Base-by-base conservation (phyloP, 2,797 vertebrate genomes). In the Acanthurus leucopareius region DNA sequence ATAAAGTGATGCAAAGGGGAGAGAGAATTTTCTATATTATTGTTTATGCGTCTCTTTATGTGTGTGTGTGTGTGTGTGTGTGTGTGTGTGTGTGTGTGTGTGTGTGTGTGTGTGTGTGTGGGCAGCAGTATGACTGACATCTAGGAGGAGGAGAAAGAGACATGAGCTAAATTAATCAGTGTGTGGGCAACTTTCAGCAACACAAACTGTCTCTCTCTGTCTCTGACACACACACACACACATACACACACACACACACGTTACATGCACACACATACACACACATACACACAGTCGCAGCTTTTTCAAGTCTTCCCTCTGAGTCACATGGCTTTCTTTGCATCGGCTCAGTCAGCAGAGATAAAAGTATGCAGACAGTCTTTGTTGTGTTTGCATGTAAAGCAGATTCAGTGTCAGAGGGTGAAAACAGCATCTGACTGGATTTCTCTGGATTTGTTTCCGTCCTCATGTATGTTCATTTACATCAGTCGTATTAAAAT, bases 91-190 rank as follows among this genome's bases (percentile, higher is more conserved):
- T 32, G 52, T 32, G 52, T 38, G 62, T 64, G 52, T 59, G 48
- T 38, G 28, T 69, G 28, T 38, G 42, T 54, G 16, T 62, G 32
- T 60, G 22, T 52, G 45, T 38, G 69, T 7, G 71, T 42, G 54
- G 40, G 74, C 19, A 49, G 22, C 54, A 51, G 58, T 8, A 57
- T 67, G 77, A 66, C 69, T 66, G 83, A 71, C 82, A 77, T 48
- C 56, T 66, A 42, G 48, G 57, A 19, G 20, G 58, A 64, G 49
- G 56, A 48, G 51, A 77, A 59, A 47, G 40, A 74, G 47, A 73
- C 25, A 32, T 69, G 76, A 77, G 77, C 57, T 81, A 77, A 77
- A 81, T 89, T 51, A 65, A 80, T 80, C 64, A 66, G 58, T 28
- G 60, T 81, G 84, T 58, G 74, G 67, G 73, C 64, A 85, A 74